These are phyloP conservation scores for Himalopsyche anomala DNA, from an alignment of 2,888 invertebrate genomes.

Conservation along the genomic window DNA sequence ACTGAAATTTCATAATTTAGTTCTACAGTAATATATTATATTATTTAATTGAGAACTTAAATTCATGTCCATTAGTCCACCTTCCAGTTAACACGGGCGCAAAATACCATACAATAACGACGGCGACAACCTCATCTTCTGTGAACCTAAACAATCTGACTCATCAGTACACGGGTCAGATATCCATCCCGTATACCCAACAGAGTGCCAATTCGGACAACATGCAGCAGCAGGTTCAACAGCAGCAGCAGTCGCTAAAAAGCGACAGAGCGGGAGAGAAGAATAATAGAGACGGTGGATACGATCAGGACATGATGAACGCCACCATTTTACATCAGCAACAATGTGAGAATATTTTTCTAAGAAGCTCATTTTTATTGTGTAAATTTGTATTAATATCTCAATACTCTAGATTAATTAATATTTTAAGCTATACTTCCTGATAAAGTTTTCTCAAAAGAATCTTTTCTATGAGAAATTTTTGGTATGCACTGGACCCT, in stretches of 20 bases:
- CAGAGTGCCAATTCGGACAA: slow-evolving; percentile 70
- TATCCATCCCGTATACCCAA: slow-evolving; percentile 73
- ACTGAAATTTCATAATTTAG: too few relatives aligned
- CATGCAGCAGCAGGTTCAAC: slow-evolving; percentile 67
- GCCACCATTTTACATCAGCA: slow-evolving; percentile 75
- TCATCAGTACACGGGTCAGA: slow-evolving; percentile 65
- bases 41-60: too few relatives aligned
- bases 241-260: slow-evolving; percentile 71
- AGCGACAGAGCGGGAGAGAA: slow-evolving; percentile 67
- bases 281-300: slow-evolving; percentile 70
- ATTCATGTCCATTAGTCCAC: slow-evolving; percentile 16
- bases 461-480: too few relatives aligned
- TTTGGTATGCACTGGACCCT: too few relatives aligned
- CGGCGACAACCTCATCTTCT: slow-evolving; percentile 73
- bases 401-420: too few relatives aligned
- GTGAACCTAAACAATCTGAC: slow-evolving; percentile 68
- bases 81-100: slow-evolving; percentile 74
- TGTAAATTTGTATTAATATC: too few relatives aligned
- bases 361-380: too few relatives aligned
- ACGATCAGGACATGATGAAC: slow-evolving; percentile 77
- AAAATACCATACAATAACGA: slow-evolving; percentile 76
- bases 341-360: slow-evolving; percentile 56
- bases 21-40: too few relatives aligned
- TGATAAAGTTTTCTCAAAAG: too few relatives aligned
- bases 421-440: too few relatives aligned